A percentile compares a stretch with the other conserved stretches of the same genome.
These are phyloP conservation scores for Macropodus opercularis DNA, from an alignment of 2,797 vertebrate species.

Conservation along the genomic window DNA sequence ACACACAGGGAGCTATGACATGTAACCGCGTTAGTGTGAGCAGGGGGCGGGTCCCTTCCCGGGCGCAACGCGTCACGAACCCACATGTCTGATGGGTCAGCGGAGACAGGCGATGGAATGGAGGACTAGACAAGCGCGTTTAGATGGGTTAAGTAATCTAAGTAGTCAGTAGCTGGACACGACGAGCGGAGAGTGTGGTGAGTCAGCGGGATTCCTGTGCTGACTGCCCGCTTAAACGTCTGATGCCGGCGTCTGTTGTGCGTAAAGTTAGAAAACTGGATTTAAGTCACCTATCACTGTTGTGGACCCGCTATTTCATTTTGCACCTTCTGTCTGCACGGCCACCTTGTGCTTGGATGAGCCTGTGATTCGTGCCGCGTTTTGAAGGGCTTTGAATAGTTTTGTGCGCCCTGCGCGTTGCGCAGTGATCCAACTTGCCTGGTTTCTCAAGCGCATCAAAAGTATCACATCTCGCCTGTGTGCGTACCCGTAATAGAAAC, in stretches of 20 bases:
- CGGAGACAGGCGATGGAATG: slow-evolving; percentile 4
- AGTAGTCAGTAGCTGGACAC: slow-evolving; percentile 4
- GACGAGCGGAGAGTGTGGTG: background rate
- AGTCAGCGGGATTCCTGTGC: background rate
- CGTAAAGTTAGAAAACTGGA: background rate
- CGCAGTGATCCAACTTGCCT: background rate
- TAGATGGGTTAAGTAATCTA: slow-evolving; percentile 5
- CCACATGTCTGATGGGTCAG: slow-evolving; percentile 43
- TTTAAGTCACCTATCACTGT: slow-evolving; percentile 14
- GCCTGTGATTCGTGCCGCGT: background rate
- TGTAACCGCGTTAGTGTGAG: slow-evolving; percentile 18
- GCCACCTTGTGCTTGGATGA: background rate
- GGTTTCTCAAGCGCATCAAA: slow-evolving; percentile 41
- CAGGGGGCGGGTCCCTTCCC: slow-evolving; percentile 11
- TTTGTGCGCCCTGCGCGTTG: background rate
- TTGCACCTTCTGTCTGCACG: slow-evolving; percentile 44
- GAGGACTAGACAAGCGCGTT: background rate
- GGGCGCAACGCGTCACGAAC: slow-evolving; percentile 36
- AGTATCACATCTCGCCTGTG: slow-evolving; percentile 52
- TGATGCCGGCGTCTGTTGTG: background rate
- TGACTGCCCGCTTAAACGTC: too few relatives aligned
- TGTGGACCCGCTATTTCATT: background rate
- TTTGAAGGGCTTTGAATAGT: background rate
- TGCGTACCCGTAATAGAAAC: slow-evolving; percentile 66
- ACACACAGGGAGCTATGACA: slow-evolving; percentile 15